Evolutionary conservation across 2,888 invertebrate species (phyloP).

Genomic region (Leptopilina drosophilae): DNA sequence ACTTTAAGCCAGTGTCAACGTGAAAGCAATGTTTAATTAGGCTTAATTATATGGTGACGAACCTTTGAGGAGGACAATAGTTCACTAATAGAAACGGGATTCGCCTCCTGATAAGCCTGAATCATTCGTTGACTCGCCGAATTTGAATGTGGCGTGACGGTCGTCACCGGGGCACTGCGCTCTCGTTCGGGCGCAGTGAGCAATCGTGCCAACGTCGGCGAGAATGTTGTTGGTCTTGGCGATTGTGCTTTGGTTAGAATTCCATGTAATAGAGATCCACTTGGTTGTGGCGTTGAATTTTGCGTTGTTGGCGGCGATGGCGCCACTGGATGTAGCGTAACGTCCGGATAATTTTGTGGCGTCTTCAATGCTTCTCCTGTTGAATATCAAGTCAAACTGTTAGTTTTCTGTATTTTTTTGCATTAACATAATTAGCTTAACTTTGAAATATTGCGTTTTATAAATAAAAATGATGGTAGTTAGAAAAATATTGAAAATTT

Average conservation of each 20-base stretch:
- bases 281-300: constrained; percentile 77
- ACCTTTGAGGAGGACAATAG: constrained; percentile 78
- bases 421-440: too few species aligned
- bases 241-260: constrained; percentile 83
- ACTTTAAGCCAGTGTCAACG: too few species aligned
- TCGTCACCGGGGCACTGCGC: constrained; percentile 67
- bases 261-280: constrained; percentile 85
- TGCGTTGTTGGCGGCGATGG: constrained; percentile 71
- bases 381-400: too few species aligned
- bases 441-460: too few species aligned
- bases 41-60: too few species aligned
- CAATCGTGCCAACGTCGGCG: constrained; percentile 88
- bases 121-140: constrained; percentile 70
- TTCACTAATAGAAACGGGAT: constrained; percentile 78
- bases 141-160: constrained; percentile 64
- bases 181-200: constrained; percentile 82
- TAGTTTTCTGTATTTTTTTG: too few species aligned
- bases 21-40: too few species aligned
- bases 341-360: constrained; percentile 87
- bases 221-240: constrained; percentile 83
- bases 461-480: too few species aligned
- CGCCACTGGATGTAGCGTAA: constrained; percentile 87
- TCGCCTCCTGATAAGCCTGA: constrained; percentile 72
- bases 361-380: constrained; percentile 75
- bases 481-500: too few species aligned